Conservation (phyloP, 2,113 vertebrate species). For the Thermophis baileyi region DNA sequence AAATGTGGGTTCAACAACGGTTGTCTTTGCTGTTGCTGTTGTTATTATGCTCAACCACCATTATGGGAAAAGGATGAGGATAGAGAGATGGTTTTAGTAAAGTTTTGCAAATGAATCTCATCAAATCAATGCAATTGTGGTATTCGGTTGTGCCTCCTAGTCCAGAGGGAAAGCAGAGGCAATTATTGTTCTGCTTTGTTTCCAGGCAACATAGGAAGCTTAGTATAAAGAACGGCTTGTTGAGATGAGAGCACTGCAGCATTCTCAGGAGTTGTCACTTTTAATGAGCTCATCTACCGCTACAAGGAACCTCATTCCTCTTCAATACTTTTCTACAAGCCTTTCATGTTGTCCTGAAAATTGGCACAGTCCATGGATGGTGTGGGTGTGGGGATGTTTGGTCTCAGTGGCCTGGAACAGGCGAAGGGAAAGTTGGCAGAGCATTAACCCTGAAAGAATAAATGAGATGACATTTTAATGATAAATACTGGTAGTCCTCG, state of each 20-base stretch:
- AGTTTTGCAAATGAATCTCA: conserved; percentile 20
- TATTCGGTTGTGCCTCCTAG: conserved; percentile 11
- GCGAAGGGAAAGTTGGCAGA: background rate
- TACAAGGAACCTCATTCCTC: background rate
- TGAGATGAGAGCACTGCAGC: background rate
- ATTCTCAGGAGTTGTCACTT: conserved; percentile 17
- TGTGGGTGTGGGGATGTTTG: background rate
- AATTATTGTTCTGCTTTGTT: background rate
- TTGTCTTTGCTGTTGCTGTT: background rate
- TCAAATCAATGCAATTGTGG: conserved; percentile 12
- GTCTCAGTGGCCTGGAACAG: background rate
- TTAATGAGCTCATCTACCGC: conserved; percentile 2
- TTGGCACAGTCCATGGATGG: background rate
- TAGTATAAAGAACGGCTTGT: background rate
- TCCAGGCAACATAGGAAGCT: conserved; percentile 11
- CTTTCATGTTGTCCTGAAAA: conserved; percentile 18
- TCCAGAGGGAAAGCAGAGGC: background rate
- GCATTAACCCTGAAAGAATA: background rate
- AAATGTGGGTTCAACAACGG: conserved; percentile 14
- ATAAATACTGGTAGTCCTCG: background rate
- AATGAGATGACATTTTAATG: background rate
- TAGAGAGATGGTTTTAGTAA: background rate
- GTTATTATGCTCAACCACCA: background rate
- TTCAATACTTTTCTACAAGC: conserved; percentile 3
- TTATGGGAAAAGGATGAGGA: background rate